Conservation (phyloP, 2,797 vertebrate genomes). For the Sus cebifrons region DNA sequence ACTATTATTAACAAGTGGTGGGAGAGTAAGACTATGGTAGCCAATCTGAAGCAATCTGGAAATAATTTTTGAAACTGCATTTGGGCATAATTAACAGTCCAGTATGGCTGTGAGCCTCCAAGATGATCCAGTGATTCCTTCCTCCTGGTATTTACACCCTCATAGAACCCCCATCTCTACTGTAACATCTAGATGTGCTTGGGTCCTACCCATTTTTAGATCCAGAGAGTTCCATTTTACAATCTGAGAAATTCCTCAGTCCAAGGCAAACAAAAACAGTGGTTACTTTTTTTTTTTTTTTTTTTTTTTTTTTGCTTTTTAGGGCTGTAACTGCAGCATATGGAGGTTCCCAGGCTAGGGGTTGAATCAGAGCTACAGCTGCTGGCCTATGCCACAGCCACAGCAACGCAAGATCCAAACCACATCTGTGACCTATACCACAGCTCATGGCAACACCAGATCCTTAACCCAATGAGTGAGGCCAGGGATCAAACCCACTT, state of each 20-base stretch:
- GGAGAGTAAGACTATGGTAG: neutral
- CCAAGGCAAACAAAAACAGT: neutral
- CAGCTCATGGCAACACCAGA: too few relatives aligned
- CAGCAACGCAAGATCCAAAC: too few relatives aligned
- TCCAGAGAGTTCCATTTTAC: neutral
- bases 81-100: neutral
- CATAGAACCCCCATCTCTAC: neutral
- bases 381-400: too few relatives aligned
- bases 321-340: too few relatives aligned
- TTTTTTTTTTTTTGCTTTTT: too few relatives aligned
- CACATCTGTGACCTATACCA: too few relatives aligned
- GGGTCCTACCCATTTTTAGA: neutral
- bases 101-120: neutral
- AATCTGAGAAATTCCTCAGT: neutral
- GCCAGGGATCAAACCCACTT: too few relatives aligned
- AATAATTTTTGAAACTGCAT: neutral
- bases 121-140: neutral
- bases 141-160: neutral
- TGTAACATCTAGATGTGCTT: neutral
- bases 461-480: too few relatives aligned
- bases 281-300: too few relatives aligned
- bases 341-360: too few relatives aligned
- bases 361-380: too few relatives aligned
- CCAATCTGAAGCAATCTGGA: neutral
- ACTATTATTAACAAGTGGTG: neutral